Percentiles rank a stretch among this genome's conserved stretches.
Evolutionary conservation across 2,113 vertebrate genomes (phyloP).

Genomic region (Corythaixoides concolor): DNA sequence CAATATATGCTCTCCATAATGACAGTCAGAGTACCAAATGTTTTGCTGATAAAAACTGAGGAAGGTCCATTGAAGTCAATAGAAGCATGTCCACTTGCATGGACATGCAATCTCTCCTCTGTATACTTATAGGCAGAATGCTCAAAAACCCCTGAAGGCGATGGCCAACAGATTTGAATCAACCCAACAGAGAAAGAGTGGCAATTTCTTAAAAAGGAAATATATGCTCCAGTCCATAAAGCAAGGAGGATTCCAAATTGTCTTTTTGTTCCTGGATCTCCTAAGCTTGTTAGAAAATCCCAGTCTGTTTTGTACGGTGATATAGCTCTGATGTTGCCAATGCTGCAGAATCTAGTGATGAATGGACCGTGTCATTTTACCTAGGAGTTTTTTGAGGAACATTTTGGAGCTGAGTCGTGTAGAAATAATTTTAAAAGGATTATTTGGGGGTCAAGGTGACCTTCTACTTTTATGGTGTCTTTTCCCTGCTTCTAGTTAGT

Average conservation of each 20-base stretch:
- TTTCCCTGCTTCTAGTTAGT: not conserved
- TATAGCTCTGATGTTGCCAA: not conserved
- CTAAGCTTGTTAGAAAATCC: not conserved
- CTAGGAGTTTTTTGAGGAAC: not conserved
- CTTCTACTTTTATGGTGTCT: not conserved
- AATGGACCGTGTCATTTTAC: not conserved
- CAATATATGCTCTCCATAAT: not conserved
- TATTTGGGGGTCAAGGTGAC: not conserved
- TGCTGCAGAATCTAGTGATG: not conserved
- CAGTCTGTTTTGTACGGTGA: not conserved
- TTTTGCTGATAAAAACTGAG: not conserved
- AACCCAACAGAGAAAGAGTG: no score
- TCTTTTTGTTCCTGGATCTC: not conserved
- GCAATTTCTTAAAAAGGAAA: not conserved
- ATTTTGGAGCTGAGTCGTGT: not conserved
- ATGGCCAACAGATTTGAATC: not conserved
- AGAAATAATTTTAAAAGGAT: not conserved
- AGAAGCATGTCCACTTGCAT: not conserved
- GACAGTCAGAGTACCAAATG: not conserved
- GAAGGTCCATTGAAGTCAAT: not conserved
- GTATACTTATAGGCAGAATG: not conserved
- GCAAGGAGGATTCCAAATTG: not conserved
- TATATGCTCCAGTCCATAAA: not conserved
- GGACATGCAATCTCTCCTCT: not conserved
- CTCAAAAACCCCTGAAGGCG: not conserved